Conservation (phyloP, 2,888 invertebrate genomes). For the Xestia rhomboidea region DNA sequence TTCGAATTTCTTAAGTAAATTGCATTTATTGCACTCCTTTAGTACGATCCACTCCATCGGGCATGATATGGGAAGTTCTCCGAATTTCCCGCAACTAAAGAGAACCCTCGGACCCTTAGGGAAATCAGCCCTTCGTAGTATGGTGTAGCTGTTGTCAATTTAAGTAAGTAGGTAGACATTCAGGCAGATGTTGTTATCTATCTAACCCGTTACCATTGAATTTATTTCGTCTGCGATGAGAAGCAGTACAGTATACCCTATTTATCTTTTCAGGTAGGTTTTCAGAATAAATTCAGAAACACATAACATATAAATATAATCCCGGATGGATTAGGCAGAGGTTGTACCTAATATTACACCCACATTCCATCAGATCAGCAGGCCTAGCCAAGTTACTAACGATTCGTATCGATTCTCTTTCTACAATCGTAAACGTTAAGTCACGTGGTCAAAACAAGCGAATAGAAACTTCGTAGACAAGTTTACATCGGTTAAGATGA, state of each 20-base stretch:
- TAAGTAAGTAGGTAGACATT: conserved; percentile 42
- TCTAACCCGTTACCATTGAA: neutral
- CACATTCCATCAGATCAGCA: too few species aligned
- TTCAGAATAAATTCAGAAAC: neutral
- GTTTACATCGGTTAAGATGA: too few species aligned
- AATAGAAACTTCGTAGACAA: too few species aligned
- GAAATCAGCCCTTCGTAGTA: conserved; percentile 54
- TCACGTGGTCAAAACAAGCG: too few species aligned
- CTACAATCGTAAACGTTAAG: too few species aligned
- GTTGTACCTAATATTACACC: neutral
- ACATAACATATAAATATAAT: neutral
- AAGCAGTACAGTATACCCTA: neutral
- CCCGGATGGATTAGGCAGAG: neutral
- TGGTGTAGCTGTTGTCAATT: conserved; percentile 49
- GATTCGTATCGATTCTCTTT: too few species aligned
- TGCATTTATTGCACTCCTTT: conserved; percentile 43
- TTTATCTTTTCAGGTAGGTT: neutral
- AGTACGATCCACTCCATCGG: conserved; percentile 4
- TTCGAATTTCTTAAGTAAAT: conserved; percentile 9
- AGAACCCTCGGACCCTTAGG: conserved; percentile 37
- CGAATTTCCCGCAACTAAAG: conserved; percentile 24
- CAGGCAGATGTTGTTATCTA: conserved; percentile 15
- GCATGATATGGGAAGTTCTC: conserved; percentile 33
- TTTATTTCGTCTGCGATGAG: neutral
- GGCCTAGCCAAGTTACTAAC: too few species aligned